Base-by-base conservation (phyloP, 2,797 vertebrate species). In the Acomys russatus region DNA sequence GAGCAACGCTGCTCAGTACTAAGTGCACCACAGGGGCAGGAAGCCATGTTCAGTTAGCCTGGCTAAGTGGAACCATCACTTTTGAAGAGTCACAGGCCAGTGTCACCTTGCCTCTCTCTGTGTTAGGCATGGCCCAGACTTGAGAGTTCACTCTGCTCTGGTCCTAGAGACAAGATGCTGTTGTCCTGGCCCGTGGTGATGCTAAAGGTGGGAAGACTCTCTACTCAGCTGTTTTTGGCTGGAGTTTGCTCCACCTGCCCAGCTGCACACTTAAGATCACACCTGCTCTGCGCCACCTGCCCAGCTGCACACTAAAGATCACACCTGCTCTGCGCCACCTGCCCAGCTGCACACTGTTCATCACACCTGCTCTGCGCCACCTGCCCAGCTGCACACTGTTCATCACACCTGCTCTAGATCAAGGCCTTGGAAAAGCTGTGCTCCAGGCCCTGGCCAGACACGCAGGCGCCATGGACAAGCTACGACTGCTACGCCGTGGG, bases 391-490 rank as follows among this genome's bases (percentile, higher is more conserved):
- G 78, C 7, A 38, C 38, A n/a, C 51, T 54, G 25, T 17, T 22
- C 2, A 51, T 23, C 83, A 15, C 20, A 11, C 1, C 61, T 12
- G 28, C 30, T 18, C 7, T 12, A 17, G 20, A 10, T 6, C 54
- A 23, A 22, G 0, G 12, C 22, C 1, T 2, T 1, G 15, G 12
- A 4, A 25, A 6, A 51, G 63, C 64, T 6, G 18, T 14, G 20
- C 22, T 30, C 35, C 30, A 38, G n/a, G 35, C 22, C 54, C 44
- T 11, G 1, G 18, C 54, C 28, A 10, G 59, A 17, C 33, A 35
- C 1, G 0, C 0, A 12, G 9, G 9, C 11, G 2, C 0, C 56
- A 28, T 12, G 30, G 54, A 12, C 59, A 20, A 20, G 1, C 7
- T 59, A 4, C 56, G 15, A 59, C 56, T 59, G 15, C 56, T 59